Evolutionary conservation across 1,140 invertebrate genomes (phyloP), one percentile per base, ranked within the genome.

Genomic region (Onthophagus taurus): DNA sequence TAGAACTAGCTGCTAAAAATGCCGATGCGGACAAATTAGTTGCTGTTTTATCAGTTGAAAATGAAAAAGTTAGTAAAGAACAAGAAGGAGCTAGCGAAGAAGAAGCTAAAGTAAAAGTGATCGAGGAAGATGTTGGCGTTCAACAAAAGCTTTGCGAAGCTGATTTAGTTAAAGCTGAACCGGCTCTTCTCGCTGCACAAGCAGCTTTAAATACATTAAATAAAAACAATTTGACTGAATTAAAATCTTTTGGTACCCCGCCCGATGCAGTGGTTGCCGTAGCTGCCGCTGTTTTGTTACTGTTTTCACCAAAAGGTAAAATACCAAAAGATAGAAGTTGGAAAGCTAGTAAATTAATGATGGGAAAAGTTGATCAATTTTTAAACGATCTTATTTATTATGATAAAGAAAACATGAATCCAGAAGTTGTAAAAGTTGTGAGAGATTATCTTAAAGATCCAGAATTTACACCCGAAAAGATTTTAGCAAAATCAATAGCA

Each of bases 401-500:
- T 57, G 85, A 95, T 61, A 97, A 96, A 63, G 90, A 96, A 63
- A 88, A 93, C 59, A 96, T 97, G 61, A 85, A 83, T 56, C 81
- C 88, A 1, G 84, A 89, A 51, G 77, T 91, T 33, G 78, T 90
- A 5, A 91, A 89, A 68, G 74, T 72, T 14, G 64, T 75, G 20
- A 64, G 71, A 46, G 71, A 70, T n/a, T 77, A 76, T 44, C 60
- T 71, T 3, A 68, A 77, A 58, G 69, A 76, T 54, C 72, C 78
- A 31, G 88, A 92, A 46, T 96, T 97, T 60, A 78, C 84, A 46
- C 83, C 89, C 0, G 86, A 92, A 14, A 80, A 86, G 39, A 85
- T 97, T 49, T 64, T 77, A 45, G 72, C 77, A 0, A 95, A 95
- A 68, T 96, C 91, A 1, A 74, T 78, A 34, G 92, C 93, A 24